Conservation (phyloP, 2,113 vertebrate genomes). For the Osmerus eperlanus region DNA sequence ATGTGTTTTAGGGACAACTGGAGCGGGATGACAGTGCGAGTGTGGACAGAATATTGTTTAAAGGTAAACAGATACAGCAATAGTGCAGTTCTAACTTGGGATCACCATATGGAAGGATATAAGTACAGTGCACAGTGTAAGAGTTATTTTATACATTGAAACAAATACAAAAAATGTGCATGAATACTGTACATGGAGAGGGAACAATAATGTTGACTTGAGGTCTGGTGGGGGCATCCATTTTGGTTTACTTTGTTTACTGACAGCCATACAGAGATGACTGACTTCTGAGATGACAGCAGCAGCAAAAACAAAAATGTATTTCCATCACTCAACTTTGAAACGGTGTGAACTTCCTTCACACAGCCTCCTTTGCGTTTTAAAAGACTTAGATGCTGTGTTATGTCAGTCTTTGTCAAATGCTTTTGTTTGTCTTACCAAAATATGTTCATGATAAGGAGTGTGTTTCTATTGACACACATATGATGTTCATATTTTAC, state of each 20-base stretch:
- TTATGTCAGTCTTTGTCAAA: too few species aligned
- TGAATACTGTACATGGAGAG: constrained; percentile 20
- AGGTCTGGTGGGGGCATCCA: constrained; percentile 7
- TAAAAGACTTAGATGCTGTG: too few species aligned
- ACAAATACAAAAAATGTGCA: constrained; percentile 6
- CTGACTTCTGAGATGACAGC: neutral
- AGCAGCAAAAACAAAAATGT: neutral
- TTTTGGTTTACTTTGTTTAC: constrained; percentile 12
- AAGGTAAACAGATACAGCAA: constrained; percentile 7
- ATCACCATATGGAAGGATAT: constrained; percentile 6
- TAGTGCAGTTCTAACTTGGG: constrained; percentile 10
- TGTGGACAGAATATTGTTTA: neutral
- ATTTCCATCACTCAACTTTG: neutral
- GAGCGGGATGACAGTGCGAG: neutral
- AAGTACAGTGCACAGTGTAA: constrained; percentile 3
- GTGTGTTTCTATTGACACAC: too few species aligned
- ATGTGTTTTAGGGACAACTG: neutral
- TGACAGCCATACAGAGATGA: neutral
- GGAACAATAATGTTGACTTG: constrained; percentile 4
- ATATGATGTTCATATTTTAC: too few species aligned
- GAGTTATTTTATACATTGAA: constrained; percentile 9
- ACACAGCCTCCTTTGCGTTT: neutral
- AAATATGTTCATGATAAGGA: too few species aligned
- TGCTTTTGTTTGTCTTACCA: too few species aligned
- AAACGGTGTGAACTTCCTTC: neutral